Evolutionary conservation across 2,888 invertebrate species (phyloP).

Genomic region (Philereme transversata): DNA sequence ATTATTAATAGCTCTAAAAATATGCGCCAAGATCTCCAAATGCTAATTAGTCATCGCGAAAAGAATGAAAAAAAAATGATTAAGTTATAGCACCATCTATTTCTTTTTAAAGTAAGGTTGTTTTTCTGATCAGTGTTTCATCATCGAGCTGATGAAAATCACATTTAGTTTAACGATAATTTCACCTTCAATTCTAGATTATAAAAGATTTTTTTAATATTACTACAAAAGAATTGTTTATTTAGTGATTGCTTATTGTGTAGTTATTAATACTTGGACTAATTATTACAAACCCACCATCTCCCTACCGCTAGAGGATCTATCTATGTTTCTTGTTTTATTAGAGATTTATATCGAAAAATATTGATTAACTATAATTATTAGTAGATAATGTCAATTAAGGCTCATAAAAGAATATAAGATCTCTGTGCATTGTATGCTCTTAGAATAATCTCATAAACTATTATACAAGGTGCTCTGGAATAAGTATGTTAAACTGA

Average conservation of each 20-base stretch:
- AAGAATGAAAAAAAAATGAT: too few species aligned
- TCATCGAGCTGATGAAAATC: too few species aligned
- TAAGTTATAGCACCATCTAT: too few species aligned
- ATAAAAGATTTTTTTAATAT: too few species aligned
- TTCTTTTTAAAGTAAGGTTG: too few species aligned
- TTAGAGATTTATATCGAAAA: constrained; percentile 49
- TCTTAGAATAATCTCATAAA: neutral
- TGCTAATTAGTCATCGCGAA: too few species aligned
- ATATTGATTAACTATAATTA: constrained; percentile 26
- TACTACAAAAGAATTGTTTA: constrained; percentile 3
- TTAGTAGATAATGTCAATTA: constrained; percentile 10
- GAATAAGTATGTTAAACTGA: too few species aligned
- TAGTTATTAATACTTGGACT: constrained; percentile 26
- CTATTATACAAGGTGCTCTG: constrained; percentile 5
- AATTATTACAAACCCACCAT: constrained; percentile 58
- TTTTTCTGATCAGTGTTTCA: too few species aligned
- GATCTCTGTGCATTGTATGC: constrained; percentile 28
- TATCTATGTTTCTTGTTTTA: constrained; percentile 55
- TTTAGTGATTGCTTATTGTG: constrained; percentile 21
- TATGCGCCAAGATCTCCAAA: too few species aligned
- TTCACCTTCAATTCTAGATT: too few species aligned
- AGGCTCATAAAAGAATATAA: constrained; percentile 8
- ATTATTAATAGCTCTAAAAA: too few species aligned
- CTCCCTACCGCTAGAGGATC: constrained; percentile 65
- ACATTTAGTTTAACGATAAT: too few species aligned